These are phyloP conservation scores for Parauchenoglanis ngamensis DNA, from an alignment of 2,797 vertebrate genomes.

Conservation along the genomic window DNA sequence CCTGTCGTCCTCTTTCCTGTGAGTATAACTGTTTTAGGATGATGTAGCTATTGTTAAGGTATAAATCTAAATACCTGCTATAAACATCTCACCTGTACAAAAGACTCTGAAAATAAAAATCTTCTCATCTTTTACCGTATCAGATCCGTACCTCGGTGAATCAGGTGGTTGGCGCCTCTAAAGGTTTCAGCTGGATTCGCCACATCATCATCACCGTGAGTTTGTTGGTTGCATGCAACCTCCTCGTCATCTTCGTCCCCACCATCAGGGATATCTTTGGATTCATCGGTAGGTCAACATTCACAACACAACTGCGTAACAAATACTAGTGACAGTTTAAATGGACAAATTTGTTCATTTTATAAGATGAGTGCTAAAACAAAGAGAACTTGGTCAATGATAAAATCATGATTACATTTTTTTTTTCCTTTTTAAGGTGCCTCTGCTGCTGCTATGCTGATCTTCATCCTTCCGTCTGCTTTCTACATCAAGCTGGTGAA, in stretches of 20 bases:
- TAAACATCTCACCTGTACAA: too few relatives aligned
- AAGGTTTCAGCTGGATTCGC: constrained; percentile 90
- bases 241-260: constrained; percentile 92
- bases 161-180: constrained; percentile 83
- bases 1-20: constrained; percentile 97
- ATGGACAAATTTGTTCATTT: background rate
- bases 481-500: constrained; percentile 97
- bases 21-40: constrained; percentile 65
- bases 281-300: constrained; percentile 84
- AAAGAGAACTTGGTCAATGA: background rate
- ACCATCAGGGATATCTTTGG: constrained; percentile 95
- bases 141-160: constrained; percentile 94
- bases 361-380: background rate
- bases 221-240: constrained; percentile 82
- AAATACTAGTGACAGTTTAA: too few relatives aligned
- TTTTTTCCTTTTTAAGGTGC: constrained; percentile 71
- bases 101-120: background rate
- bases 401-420: background rate
- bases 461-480: constrained; percentile 96
- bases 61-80: background rate
- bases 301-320: background rate
- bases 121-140: background rate
- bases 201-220: constrained; percentile 82
- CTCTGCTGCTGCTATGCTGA: constrained; percentile 95
- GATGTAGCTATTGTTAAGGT: too few relatives aligned